These are phyloP conservation scores for Anoncus sp. DNA, from an alignment of 2,888 invertebrate genomes.

Conservation along the genomic window DNA sequence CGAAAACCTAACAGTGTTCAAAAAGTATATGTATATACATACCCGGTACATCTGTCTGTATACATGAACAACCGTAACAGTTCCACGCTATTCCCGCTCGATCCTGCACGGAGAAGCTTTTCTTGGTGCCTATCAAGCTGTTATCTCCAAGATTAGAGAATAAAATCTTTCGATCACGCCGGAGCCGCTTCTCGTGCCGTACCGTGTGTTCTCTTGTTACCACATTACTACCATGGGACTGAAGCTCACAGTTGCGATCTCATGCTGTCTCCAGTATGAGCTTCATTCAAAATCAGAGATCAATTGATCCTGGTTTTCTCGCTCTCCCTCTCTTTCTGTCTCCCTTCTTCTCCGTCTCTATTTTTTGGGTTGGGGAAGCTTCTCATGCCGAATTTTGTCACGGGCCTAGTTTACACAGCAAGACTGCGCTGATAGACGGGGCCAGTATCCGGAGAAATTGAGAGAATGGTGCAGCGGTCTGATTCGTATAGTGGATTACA, in stretches of 20 bases:
- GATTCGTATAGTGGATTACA: not conserved
- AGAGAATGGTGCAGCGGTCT: not conserved
- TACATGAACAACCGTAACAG: constrained; percentile 24
- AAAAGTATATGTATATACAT: not conserved
- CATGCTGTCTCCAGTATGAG: not conserved
- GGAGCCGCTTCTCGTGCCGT: not conserved
- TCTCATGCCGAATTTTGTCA: not conserved
- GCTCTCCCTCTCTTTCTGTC: not conserved
- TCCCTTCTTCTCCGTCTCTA: not conserved
- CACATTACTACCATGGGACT: not conserved
- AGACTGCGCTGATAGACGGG: not conserved
- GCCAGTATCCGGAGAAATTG: too few species aligned
- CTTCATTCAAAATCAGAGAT: constrained; percentile 18
- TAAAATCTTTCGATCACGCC: constrained; percentile 56
- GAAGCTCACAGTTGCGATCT: not conserved
- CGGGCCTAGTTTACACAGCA: not conserved
- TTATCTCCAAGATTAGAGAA: constrained; percentile 52
- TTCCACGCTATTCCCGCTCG: constrained; percentile 30
- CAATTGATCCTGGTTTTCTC: constrained; percentile 27
- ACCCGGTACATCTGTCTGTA: not conserved
- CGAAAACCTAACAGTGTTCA: not conserved
- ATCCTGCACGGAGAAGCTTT: constrained; percentile 22
- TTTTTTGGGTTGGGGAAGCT: not conserved
- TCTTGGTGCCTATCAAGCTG: constrained; percentile 33
- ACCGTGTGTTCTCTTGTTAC: constrained; percentile 40